phyloP scores from a whole-genome alignment of 2,113 vertebrate genomes.

The Tragelaphus scriptus region DNA sequence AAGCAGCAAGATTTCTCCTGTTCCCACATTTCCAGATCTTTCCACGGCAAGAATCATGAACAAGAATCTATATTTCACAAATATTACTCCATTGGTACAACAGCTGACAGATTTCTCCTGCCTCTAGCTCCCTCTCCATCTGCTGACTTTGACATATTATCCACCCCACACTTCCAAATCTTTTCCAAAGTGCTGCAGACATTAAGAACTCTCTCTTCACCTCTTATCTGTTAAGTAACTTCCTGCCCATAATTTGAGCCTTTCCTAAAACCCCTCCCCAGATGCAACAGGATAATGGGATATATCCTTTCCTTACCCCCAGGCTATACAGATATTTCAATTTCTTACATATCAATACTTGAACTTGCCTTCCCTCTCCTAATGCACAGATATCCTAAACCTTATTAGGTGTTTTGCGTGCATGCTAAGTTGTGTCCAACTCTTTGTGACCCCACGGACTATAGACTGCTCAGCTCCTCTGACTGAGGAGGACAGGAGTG shows the following conservation, averaged over 20 bases:
- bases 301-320: fast-evolving
- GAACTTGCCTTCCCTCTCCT: not conserved
- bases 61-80: not conserved
- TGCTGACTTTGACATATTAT: not conserved
- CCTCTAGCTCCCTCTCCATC: not conserved
- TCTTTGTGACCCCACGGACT: not conserved
- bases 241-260: not conserved
- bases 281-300: not conserved
- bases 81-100: no score
- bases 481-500: not conserved
- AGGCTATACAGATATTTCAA: not conserved
- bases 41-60: not conserved
- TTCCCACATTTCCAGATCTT: not conserved
- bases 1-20: not conserved
- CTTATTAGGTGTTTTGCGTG: not conserved
- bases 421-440: not conserved
- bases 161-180: not conserved
- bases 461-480: not conserved
- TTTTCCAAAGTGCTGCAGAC: not conserved
- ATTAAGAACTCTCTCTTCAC: not conserved
- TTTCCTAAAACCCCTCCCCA: not conserved
- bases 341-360: not conserved
- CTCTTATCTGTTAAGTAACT: not conserved
- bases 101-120: not conserved
- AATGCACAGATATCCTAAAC: not conserved